phyloP scores from a whole-genome alignment of 2,888 invertebrate genomes.

The Spatulosminthurus flaviceps region DNA sequence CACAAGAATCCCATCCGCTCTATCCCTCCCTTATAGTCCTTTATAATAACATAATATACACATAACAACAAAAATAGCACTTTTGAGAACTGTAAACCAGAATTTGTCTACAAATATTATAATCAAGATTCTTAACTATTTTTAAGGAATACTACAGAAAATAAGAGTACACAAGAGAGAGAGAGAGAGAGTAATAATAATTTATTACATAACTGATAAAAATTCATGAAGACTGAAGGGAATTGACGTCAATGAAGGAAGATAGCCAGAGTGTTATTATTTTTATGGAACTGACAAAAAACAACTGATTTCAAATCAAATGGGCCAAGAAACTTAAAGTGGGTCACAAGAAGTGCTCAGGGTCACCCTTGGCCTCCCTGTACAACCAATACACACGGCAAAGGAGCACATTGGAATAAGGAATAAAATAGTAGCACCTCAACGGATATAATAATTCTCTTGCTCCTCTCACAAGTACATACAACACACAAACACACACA shows the following conservation, averaged over 20 bases:
- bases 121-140: too few species aligned
- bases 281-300: conserved; percentile 32
- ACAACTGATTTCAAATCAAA: conserved; percentile 30
- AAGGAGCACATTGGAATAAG: conserved; percentile 20
- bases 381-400: conserved; percentile 27
- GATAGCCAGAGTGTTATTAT: neutral
- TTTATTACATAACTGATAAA: neutral
- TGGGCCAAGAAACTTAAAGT: conserved; percentile 46
- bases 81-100: too few species aligned
- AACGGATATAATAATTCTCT: conserved; percentile 19
- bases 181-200: too few species aligned
- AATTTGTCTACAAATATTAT: too few species aligned
- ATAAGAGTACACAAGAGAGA: too few species aligned
- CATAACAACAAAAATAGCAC: too few species aligned
- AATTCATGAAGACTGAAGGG: neutral
- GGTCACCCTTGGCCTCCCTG: conserved; percentile 43
- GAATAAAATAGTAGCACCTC: neutral
- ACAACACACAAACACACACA: too few species aligned
- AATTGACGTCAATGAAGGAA: neutral
- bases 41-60: too few species aligned
- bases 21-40: too few species aligned
- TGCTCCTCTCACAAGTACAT: conserved; percentile 15
- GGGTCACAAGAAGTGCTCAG: conserved; percentile 38
- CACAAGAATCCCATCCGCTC: neutral
- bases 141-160: too few species aligned